These are phyloP conservation scores for Cartodere bifasciata DNA, from an alignment of 2,888 invertebrate species.

Conservation along the genomic window DNA sequence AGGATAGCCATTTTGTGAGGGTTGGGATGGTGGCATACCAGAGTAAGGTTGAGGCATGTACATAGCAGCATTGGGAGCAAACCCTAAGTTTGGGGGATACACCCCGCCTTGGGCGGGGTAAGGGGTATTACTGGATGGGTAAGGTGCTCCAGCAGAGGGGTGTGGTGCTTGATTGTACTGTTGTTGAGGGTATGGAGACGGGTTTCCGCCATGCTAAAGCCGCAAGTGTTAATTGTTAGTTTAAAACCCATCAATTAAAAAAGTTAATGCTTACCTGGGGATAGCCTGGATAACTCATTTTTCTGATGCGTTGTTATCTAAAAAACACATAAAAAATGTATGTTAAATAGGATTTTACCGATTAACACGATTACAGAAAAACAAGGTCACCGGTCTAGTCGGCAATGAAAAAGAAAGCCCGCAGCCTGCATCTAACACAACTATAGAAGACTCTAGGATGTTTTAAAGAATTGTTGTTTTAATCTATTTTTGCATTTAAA, in stretches of 20 bases:
- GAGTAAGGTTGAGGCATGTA: constrained; percentile 39
- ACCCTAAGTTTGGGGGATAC: constrained; percentile 36
- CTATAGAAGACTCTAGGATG: too few relatives aligned
- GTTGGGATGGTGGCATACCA: too few relatives aligned
- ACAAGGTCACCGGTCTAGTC: too few relatives aligned
- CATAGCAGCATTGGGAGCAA: constrained; percentile 32
- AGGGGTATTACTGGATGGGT: constrained; percentile 30
- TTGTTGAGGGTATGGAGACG: constrained; percentile 23
- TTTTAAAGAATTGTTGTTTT: too few relatives aligned
- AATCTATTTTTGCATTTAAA: too few relatives aligned
- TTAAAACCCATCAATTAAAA: background rate
- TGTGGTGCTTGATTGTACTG: constrained; percentile 14
- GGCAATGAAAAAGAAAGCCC: too few relatives aligned
- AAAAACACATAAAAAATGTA: too few relatives aligned
- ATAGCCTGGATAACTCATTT: constrained; percentile 30
- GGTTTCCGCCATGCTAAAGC: constrained; percentile 14
- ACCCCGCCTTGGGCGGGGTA: constrained; percentile 21
- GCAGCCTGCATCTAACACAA: too few relatives aligned
- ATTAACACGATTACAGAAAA: too few relatives aligned
- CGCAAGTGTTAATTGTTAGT: constrained; percentile 1
- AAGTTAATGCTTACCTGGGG: constrained; percentile 25
- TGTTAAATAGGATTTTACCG: too few relatives aligned
- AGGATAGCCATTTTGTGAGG: constrained; percentile 19
- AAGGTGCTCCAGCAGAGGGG: constrained; percentile 26
- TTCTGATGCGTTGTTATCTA: too few relatives aligned